phyloP scores from a whole-genome alignment of 2,113 vertebrate genomes.

The Mohoua ochrocephala region DNA sequence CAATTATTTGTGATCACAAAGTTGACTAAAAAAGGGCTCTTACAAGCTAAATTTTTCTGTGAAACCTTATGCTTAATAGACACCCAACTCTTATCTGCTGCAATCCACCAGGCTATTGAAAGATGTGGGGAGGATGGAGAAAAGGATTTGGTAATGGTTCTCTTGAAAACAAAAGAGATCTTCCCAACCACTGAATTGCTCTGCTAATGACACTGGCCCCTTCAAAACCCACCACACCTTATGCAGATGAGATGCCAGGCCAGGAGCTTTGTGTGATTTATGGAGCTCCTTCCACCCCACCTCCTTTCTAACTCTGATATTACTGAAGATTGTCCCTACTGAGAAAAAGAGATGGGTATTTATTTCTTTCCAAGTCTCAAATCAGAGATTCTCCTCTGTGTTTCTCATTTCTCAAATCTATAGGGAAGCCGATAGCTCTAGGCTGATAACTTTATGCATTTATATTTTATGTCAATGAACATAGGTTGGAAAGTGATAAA shows the following conservation, averaged over 20 bases:
- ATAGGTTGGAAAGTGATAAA: neutral
- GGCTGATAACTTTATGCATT: conserved; percentile 32
- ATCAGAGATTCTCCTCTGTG: neutral
- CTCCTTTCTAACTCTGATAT: neutral
- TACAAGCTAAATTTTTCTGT: neutral
- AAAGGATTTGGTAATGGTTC: neutral
- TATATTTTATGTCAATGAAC: conserved; percentile 26
- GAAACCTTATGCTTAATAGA: neutral
- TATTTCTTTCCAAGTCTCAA: conserved; percentile 1
- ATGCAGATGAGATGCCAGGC: neutral
- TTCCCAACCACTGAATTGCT: neutral
- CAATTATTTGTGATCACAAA: neutral
- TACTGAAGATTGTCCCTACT: neutral
- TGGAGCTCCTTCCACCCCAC: neutral
- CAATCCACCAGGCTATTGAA: neutral
- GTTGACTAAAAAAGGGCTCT: neutral
- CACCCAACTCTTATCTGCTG: neutral
- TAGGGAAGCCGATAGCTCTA: conserved; percentile 22
- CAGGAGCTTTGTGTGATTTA: neutral
- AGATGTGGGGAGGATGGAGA: neutral
- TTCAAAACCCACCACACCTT: neutral
- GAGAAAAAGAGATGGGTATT: neutral
- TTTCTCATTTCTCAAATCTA: conserved; percentile 23
- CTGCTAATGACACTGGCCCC: neutral
- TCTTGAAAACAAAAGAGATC: neutral